These are phyloP conservation scores for Urosaurus nigricauda DNA, from an alignment of 2,797 vertebrate genomes.

Conservation along the genomic window DNA sequence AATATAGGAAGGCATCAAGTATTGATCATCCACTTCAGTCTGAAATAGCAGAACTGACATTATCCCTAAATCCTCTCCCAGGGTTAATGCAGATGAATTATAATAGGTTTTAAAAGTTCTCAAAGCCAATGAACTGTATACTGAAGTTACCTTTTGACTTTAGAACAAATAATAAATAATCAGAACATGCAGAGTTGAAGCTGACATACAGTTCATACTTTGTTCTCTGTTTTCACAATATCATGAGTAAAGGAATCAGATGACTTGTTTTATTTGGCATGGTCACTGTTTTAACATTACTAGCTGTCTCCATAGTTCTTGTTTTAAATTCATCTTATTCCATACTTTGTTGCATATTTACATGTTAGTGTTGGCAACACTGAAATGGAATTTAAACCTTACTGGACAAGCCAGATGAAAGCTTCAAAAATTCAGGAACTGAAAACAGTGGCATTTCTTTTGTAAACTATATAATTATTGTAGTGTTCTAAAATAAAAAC, in stretches of 20 bases:
- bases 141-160: constrained; percentile 25
- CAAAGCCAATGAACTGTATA: background rate
- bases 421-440: background rate
- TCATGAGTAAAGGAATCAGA: constrained; percentile 35
- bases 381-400: background rate
- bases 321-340: constrained; percentile 34
- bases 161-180: constrained; percentile 45
- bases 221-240: constrained; percentile 43
- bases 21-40: background rate
- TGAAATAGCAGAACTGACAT: background rate
- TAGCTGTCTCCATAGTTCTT: constrained; percentile 37
- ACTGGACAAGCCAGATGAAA: background rate
- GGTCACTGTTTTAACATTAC: background rate
- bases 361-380: background rate
- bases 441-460: background rate
- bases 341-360: background rate
- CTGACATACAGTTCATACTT: constrained; percentile 37
- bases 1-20: background rate
- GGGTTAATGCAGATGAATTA: background rate
- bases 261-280: constrained; percentile 40
- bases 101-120: constrained; percentile 1
- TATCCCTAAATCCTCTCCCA: background rate
- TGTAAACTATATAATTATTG: background rate
- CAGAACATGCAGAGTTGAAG: background rate
- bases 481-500: background rate